Evolutionary conservation across 1,140 invertebrate species (phyloP).

Genomic region (Drosophila miranda): DNA sequence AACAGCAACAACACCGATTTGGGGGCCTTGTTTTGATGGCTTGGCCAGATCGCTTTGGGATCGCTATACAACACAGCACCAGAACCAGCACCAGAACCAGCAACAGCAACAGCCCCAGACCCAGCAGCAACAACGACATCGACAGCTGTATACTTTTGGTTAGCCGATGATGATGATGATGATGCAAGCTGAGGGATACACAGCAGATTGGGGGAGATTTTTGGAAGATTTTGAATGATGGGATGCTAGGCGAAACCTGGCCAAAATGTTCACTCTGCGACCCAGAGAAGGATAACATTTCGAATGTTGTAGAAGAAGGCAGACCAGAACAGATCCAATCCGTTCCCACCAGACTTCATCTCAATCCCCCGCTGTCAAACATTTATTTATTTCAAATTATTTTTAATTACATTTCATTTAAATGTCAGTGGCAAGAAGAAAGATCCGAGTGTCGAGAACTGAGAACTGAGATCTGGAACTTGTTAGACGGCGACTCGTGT

Average conservation of each 20-base stretch:
- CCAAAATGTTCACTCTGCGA: too few relatives aligned
- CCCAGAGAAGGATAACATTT: too few relatives aligned
- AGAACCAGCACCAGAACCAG: constrained; percentile 9
- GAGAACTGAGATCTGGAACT: constrained; percentile 24
- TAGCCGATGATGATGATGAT: constrained; percentile 25
- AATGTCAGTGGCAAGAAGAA: constrained; percentile 59
- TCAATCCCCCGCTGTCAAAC: neutral
- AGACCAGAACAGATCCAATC: too few relatives aligned
- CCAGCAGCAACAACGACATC: constrained; percentile 22
- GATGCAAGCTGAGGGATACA: constrained; percentile 40
- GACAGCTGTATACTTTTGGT: constrained; percentile 39
- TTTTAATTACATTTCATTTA: constrained; percentile 70
- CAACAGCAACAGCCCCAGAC: neutral
- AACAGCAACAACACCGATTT: constrained; percentile 49
- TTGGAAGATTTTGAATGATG: too few relatives aligned
- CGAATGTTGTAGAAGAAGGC: too few relatives aligned
- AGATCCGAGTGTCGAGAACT: neutral
- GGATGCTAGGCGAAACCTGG: too few relatives aligned
- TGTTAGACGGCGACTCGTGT: constrained; percentile 39
- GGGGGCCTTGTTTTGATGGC: constrained; percentile 76
- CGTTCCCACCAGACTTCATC: too few relatives aligned
- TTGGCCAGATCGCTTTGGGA: constrained; percentile 58
- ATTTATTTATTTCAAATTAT: constrained; percentile 15
- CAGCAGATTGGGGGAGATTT: constrained; percentile 10
- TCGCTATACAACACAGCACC: constrained; percentile 37